A percentile compares a stretch with the other conserved stretches of the same genome.
Conservation (phyloP, 2,113 vertebrate genomes). For the Taxidea taxus region DNA sequence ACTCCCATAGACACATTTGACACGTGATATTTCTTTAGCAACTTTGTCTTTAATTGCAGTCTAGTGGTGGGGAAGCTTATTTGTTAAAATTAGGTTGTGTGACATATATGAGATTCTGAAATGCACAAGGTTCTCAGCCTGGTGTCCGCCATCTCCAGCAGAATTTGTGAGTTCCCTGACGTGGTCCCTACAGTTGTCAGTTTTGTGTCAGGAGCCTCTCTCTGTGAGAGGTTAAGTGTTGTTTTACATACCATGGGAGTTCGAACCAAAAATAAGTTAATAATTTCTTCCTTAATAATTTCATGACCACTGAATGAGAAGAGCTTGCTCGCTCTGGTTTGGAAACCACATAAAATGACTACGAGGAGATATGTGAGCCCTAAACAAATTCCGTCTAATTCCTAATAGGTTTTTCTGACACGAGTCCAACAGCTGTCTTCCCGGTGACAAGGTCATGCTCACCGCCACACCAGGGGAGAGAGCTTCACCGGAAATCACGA, state of each 20-base stretch:
- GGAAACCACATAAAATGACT: neutral
- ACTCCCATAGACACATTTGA: neutral
- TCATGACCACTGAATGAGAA: neutral
- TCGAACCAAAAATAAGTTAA: neutral
- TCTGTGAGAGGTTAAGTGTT: neutral
- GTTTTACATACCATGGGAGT: neutral
- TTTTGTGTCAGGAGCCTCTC: neutral
- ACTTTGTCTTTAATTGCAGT: neutral
- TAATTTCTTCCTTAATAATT: neutral
- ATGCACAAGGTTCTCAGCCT: accelerated
- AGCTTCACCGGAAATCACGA: neutral
- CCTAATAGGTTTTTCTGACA: neutral
- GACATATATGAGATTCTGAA: neutral
- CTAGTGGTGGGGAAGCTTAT: neutral
- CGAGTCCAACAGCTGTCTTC: neutral
- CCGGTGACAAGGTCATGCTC: neutral
- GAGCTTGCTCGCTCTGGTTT: neutral
- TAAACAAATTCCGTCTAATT: neutral
- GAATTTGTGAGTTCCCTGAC: neutral
- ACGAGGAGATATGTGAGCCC: neutral
- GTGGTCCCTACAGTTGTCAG: neutral
- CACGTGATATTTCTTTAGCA: neutral
- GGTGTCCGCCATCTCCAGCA: neutral
- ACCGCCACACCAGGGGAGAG: neutral
- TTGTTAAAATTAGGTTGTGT: neutral